Evolutionary conservation across 2,113 vertebrate genomes (phyloP).

Genomic region (Fulica atra): DNA sequence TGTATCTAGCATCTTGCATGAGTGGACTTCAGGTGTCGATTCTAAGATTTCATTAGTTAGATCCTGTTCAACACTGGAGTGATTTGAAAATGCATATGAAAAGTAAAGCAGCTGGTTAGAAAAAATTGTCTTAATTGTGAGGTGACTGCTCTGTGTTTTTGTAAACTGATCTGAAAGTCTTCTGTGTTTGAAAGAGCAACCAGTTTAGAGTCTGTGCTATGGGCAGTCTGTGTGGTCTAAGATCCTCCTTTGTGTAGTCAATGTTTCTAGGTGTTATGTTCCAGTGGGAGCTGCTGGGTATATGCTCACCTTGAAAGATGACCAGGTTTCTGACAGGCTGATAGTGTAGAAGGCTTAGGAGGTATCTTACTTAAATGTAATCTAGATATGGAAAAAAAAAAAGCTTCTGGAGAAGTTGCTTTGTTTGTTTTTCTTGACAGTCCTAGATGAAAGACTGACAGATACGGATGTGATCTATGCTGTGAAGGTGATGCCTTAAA

Average conservation of each 20-base stretch:
- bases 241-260: neutral
- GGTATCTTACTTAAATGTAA: neutral
- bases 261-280: neutral
- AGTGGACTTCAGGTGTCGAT: neutral
- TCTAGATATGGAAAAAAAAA: neutral
- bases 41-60: neutral
- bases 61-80: neutral
- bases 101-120: neutral
- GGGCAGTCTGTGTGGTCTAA: neutral
- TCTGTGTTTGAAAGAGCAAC: neutral
- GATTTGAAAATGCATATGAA: neutral
- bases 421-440: neutral
- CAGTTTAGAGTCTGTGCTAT: neutral
- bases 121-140: neutral
- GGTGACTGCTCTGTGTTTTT: neutral
- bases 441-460: neutral
- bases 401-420: neutral
- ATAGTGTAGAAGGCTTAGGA: neutral
- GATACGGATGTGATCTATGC: neutral
- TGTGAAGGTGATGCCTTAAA: neutral
- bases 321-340: neutral
- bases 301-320: neutral
- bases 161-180: neutral
- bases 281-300: neutral
- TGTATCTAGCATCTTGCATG: neutral